Base-by-base conservation (phyloP, 92 coral and sea anemone genomes). In the Muricea muricata region DNA sequence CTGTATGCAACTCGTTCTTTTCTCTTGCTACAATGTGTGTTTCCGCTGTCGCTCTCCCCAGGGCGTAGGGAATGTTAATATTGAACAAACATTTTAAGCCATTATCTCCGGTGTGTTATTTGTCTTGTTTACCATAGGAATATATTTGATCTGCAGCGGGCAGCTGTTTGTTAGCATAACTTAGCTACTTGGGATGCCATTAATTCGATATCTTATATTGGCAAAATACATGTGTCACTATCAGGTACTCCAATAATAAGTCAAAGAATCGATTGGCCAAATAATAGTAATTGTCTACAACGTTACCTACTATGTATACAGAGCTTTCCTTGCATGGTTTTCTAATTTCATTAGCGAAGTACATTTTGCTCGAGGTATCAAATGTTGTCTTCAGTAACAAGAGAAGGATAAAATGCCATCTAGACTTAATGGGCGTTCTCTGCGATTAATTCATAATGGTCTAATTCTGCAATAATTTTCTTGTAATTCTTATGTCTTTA, bases 141-240 rank as follows among this genome's bases (percentile, higher is more conserved):
- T 63, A 63, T 63, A 63, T 63, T 63, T 28, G 37, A 63, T 39
- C 15, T 28, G 12, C 70, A 63, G 70, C 70, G 13, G 31, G 79
- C 25, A 26, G 6, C 1, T 41, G 79, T 73, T 42, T 73, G 57
- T 73, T 48, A 21, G 65, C 80, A 75, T 75, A 75, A 40, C 80
- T 75, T 8, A 52, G 65, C 80, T 75, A 5, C 39, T 75, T 75
- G 57, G 65, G 61, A 75, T 75, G 34, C 80, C 80, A 71, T 40
- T 39, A 46, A 71, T 71, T 37, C 20, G 78, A 52, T 52, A 52
- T 25, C 23, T 6, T 52, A n/a, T n/a, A 18, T 52, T 52, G 60
- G 60, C 60, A 52, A 52, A 52, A 52, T 52, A 37, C 20, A 20
- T 52, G 7, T 52, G 60, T 52, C 60, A 52, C 60, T 52, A 52